Percentiles rank a stretch among this genome's conserved stretches.
Conservation (phyloP, 2,113 vertebrate species). For the Phocoena sinus region DNA sequence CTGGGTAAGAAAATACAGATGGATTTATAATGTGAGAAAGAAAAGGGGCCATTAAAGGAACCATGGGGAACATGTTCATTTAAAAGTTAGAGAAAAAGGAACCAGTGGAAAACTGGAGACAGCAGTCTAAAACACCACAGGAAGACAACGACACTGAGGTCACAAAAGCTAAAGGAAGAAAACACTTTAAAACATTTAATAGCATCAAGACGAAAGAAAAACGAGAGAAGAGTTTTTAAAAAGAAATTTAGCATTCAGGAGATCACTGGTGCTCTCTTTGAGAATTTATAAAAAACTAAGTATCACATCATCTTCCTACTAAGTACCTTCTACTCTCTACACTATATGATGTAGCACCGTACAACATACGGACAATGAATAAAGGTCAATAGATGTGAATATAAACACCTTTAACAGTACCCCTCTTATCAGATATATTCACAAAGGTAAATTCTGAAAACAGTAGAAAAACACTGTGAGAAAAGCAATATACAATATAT, state of each 20-base stretch:
- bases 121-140: not conserved
- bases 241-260: not conserved
- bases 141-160: not conserved
- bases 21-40: not conserved
- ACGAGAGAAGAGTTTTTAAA: not conserved
- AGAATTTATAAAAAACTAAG: constrained; percentile 7
- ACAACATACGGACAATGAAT: not conserved
- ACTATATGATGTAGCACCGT: not conserved
- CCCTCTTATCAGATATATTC: not conserved
- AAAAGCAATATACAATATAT: not conserved
- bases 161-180: constrained; percentile 6
- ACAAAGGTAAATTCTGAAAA: not conserved
- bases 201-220: constrained; percentile 7
- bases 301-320: not conserved
- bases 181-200: not conserved
- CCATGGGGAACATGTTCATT: not conserved
- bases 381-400: not conserved
- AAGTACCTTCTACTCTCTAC: not conserved
- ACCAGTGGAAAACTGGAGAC: not conserved
- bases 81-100: not conserved
- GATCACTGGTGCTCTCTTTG: not conserved
- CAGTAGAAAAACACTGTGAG: not conserved
- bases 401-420: not conserved
- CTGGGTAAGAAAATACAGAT: not conserved
- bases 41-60: not conserved